Evolutionary conservation across 2,888 invertebrate genomes (phyloP).

Genomic region (Tetragnatha montana): DNA sequence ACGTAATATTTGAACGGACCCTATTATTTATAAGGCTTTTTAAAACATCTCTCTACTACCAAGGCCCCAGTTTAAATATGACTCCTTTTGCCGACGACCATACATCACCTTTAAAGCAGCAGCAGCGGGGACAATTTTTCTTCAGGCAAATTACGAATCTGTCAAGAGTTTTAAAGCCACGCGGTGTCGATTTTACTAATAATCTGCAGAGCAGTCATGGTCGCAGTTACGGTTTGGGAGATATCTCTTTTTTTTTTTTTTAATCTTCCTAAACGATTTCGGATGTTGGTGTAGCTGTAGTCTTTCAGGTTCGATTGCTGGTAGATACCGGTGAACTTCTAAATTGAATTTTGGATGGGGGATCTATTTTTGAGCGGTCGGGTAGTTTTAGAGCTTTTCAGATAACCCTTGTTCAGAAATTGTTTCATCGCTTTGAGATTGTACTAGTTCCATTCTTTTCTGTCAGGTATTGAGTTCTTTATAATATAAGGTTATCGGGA

Average conservation of each 20-base stretch:
- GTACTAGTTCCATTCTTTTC: no score
- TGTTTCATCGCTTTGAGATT: no score
- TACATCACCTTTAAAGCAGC: slow-evolving; percentile 38
- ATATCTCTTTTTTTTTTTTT: slow-evolving; percentile 34
- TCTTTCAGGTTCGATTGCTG: slow-evolving; percentile 50
- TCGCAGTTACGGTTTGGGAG: slow-evolving; percentile 39
- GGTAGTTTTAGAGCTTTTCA: neutral
- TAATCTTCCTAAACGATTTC: slow-evolving; percentile 67
- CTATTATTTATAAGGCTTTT: slow-evolving; percentile 57
- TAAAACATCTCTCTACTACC: slow-evolving; percentile 41
- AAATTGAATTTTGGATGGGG: slow-evolving; percentile 33
- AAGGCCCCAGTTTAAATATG: slow-evolving; percentile 64
- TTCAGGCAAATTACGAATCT: slow-evolving; percentile 64
- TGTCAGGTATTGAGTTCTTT: no score
- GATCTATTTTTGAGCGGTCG: slow-evolving; percentile 5
- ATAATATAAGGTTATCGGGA: no score
- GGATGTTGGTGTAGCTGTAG: slow-evolving; percentile 43
- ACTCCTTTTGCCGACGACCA: slow-evolving; percentile 42
- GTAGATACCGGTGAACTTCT: slow-evolving; percentile 37
- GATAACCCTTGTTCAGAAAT: neutral
- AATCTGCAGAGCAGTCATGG: slow-evolving; percentile 56
- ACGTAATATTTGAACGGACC: no score
- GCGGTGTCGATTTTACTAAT: slow-evolving; percentile 63
- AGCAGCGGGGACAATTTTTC: slow-evolving; percentile 62
- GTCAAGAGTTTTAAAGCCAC: slow-evolving; percentile 67